A percentile compares a stretch with the other conserved stretches of the same genome.
These are phyloP conservation scores for Carabus problematicus DNA, from an alignment of 2,888 invertebrate species.

Conservation along the genomic window DNA sequence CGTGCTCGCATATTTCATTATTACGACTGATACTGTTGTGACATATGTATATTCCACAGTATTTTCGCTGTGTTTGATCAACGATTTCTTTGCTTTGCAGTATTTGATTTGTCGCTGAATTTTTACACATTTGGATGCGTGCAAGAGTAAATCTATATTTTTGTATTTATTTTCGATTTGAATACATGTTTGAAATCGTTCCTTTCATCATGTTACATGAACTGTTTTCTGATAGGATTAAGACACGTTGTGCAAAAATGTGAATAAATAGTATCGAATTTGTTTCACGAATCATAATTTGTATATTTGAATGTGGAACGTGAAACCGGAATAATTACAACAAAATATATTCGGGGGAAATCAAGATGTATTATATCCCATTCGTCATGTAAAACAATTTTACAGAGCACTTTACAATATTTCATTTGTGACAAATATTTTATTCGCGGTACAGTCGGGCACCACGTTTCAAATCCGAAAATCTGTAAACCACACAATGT, in stretches of 20 bases:
- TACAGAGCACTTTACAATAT: conserved; percentile 20
- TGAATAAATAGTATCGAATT: background rate
- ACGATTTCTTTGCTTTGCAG: background rate
- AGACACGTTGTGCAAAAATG: no score
- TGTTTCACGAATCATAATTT: background rate
- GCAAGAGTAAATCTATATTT: background rate
- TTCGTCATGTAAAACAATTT: conserved; percentile 25
- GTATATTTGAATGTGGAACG: background rate
- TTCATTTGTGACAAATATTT: conserved; percentile 27
- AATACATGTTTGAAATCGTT: no score
- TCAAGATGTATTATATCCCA: conserved; percentile 15
- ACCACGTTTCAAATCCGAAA: conserved; percentile 25
- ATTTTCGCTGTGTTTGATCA: no score
- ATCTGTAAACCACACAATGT: conserved; percentile 29
- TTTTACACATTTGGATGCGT: background rate
- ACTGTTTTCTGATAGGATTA: no score
- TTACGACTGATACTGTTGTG: background rate
- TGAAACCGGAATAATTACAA: no score
- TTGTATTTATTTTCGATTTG: background rate
- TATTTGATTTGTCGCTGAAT: background rate
- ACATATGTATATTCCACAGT: background rate
- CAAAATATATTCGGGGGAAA: background rate
- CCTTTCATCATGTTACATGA: no score
- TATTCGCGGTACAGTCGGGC: conserved; percentile 18
- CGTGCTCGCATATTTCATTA: background rate